phyloP scores from a whole-genome alignment of 1,140 invertebrate species.

The Dendrolimus punctatus region DNA sequence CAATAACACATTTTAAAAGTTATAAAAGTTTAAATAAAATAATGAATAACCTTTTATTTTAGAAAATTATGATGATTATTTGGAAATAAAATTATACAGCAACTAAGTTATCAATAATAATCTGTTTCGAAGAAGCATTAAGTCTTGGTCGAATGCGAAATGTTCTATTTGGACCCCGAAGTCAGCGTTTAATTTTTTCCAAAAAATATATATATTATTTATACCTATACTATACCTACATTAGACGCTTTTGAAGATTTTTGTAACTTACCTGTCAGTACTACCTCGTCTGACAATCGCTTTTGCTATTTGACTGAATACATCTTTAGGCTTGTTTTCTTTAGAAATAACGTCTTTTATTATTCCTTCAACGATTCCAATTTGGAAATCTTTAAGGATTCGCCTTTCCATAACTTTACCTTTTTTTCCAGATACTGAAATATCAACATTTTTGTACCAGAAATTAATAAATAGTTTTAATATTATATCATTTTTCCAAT shows the following conservation, averaged over 20 bases:
- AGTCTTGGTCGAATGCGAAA: not conserved
- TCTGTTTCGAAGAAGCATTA: not conserved
- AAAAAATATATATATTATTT: no score
- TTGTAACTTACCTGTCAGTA: conserved; percentile 53
- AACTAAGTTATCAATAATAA: no score
- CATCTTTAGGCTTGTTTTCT: conserved; percentile 80
- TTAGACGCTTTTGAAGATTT: not conserved
- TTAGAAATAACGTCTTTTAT: conserved; percentile 79
- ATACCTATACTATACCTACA: not conserved
- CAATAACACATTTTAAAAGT: no score
- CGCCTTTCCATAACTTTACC: conserved; percentile 87
- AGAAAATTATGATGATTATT: no score
- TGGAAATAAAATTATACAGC: no score
- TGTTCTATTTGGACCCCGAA: no score
- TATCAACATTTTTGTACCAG: not conserved
- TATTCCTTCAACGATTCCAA: conserved; percentile 88
- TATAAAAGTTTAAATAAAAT: no score
- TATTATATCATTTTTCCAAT: no score
- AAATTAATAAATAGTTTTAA: no score
- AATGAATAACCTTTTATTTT: no score
- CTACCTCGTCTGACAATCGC: conserved; percentile 80
- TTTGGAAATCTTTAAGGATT: conserved; percentile 91
- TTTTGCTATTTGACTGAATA: conserved; percentile 84
- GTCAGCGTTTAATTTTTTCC: no score
- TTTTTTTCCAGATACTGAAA: conserved; percentile 84